phyloP scores from a whole-genome alignment of 2,797 vertebrate species.

The Trachops cirrhosus region DNA sequence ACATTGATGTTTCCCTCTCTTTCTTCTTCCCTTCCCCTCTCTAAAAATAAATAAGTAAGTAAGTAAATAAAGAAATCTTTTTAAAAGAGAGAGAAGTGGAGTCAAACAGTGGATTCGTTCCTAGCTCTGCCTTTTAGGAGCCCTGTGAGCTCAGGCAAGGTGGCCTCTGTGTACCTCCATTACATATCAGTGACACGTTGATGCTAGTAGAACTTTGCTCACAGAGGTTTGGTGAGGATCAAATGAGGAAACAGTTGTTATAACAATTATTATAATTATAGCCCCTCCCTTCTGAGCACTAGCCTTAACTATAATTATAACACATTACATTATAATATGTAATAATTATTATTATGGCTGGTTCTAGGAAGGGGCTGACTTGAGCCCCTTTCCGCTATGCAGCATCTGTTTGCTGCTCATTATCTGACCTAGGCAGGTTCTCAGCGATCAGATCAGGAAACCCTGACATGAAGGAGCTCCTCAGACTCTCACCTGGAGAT shows the following conservation, averaged over 20 bases:
- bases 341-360: neutral
- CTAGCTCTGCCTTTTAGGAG: neutral
- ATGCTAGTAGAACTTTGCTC: neutral
- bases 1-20: too few species aligned
- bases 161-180: neutral
- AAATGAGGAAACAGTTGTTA: neutral
- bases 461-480: neutral
- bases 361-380: neutral
- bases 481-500: neutral
- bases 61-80: too few species aligned
- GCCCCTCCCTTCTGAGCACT: neutral
- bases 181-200: neutral
- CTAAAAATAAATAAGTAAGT: too few species aligned
- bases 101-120: neutral
- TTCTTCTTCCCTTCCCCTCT: too few species aligned
- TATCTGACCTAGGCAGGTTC: neutral
- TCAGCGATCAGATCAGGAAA: neutral
- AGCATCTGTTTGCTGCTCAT: neutral
- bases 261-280: neutral
- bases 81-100: neutral
- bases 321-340: neutral
- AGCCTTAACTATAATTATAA: constrained; percentile 20
- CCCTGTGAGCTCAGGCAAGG: neutral
- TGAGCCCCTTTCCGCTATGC: neutral
- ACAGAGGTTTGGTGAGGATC: neutral